Base-by-base conservation (phyloP, 2,797 vertebrate genomes). In the Crypturellus tataupa region DNA sequence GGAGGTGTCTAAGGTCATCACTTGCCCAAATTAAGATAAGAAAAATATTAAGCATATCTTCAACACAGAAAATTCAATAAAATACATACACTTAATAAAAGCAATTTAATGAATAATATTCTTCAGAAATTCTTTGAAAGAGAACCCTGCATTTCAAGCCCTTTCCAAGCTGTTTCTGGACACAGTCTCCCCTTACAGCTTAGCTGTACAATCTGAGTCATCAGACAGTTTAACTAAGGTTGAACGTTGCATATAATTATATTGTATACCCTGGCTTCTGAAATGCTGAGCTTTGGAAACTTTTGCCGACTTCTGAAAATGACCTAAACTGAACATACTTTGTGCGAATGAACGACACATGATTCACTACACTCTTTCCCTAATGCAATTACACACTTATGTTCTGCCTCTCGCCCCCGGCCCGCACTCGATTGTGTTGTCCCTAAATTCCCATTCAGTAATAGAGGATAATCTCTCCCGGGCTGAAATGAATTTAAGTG, bases 241-340 rank as follows among this genome's bases (percentile, higher is more conserved):
- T 72, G 79, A 93, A 51, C 8, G 17, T 46, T 87, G 69, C 65
- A 90, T 49, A 37, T 14, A 77, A 92, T 86, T 71, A 80, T 55
- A 68, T 0, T 1, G 83, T 91, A 85, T 65, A 85, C 44, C 33
- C 62, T 3, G 2, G 78, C 65, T 90, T 80, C 90, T 65, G 92
- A 87, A 62, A 71, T 58, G 58, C 79, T 93, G 93, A 90, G 53
- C 72, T 87, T 29, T 65, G 58, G 76, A 89, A 95, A 87, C 88
- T 78, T 81, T 17, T 82, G 79, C 79, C 90, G 90, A 86, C 91
- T 92, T 92, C 44, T 62, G 76, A 75, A 90, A 95, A 65, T 42
- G 31, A 76, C 62, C 46, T 75, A 85, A 40, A 47, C 59, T 69
- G 31, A 68, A 47, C 42, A 47, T 35, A 25, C n/a, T 24, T 47